Evolutionary conservation across 2,797 vertebrate genomes (phyloP), one percentile per base, ranked within the genome.

Genomic region (Enteromius fasciolatus): DNA sequence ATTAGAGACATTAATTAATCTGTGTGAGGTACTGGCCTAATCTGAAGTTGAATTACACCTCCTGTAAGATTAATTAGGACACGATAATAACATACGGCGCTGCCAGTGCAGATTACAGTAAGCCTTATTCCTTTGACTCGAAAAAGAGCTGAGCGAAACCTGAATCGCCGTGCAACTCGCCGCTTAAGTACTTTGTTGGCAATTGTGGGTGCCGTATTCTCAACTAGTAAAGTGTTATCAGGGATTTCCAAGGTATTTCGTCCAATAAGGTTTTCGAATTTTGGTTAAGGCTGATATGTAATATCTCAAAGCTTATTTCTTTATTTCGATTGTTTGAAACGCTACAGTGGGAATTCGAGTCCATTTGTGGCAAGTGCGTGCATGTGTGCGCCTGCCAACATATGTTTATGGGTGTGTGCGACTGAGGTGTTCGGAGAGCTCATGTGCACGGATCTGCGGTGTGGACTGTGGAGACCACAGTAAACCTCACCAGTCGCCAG

Each of bases 1-100:
- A 96, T 96, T 96, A 96, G 95, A 96, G 95, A 95, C 94, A 95
- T 96, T 97, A 97, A 97, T 97, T 96, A 96, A 97, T 96, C 95
- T 96, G 96, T 96, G 95, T 93, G 93, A 94, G 94, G 94, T 95
- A 95, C 95, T 94, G 95, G 94, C 95, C 94, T 95, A 96, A 96
- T 96, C 96, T 96, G 95, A 97, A 96, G 96, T 95, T 95, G 95
- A 95, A 96, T 96, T 96, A 95, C 95, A 96, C 95, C 96, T 96
- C 95, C 95, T 96, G 95, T 96, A 96, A 96, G 96, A 97, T 97
- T 96, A 97, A 96, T 97, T 96, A 96, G 95, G 96, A 96, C 94
- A 94, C 94, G 95, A 96, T 95, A 96, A 96, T 96, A 96, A 96
- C 96, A 95, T 95, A 96, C 95, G 95, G 94, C 91, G 91, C 93